Percentiles rank a stretch among this genome's conserved stretches.
These are phyloP conservation scores for Ciconia stormi DNA, from an alignment of 2,113 vertebrate genomes.

Conservation along the genomic window DNA sequence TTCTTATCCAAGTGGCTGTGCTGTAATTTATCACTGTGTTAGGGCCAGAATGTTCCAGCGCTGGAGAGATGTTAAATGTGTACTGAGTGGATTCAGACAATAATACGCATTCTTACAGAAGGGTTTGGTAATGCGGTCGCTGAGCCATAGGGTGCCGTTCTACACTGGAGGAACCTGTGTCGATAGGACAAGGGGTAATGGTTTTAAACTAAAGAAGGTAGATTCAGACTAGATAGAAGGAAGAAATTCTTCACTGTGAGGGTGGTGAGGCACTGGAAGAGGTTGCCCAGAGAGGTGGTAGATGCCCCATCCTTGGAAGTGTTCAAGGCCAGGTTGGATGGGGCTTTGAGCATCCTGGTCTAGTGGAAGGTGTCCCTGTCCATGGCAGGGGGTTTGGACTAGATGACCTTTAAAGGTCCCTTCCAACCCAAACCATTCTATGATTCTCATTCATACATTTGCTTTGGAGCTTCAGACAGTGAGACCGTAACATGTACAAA, in stretches of 20 bases:
- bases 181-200: neutral
- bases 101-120: fast-evolving
- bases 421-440: neutral
- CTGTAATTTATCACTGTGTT: neutral
- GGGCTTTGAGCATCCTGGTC: neutral
- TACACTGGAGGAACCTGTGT: fast-evolving
- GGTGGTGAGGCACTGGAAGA: fast-evolving
- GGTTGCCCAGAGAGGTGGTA: neutral
- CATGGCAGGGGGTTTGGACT: neutral
- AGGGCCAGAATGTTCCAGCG: fast-evolving
- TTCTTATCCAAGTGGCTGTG: neutral
- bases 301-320: neutral
- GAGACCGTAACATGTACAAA: fast-evolving
- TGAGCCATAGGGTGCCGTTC: neutral
- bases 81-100: neutral
- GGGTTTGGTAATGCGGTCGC: fast-evolving
- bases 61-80: neutral
- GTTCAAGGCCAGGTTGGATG: fast-evolving
- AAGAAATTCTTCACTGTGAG: fast-evolving
- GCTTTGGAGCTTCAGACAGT: neutral
- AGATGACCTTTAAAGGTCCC: neutral
- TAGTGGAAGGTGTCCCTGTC: neutral
- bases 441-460: neutral
- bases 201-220: neutral
- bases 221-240: fast-evolving